Conservation (phyloP, 1,140 invertebrate species). For the Copidosoma floridanum region DNA sequence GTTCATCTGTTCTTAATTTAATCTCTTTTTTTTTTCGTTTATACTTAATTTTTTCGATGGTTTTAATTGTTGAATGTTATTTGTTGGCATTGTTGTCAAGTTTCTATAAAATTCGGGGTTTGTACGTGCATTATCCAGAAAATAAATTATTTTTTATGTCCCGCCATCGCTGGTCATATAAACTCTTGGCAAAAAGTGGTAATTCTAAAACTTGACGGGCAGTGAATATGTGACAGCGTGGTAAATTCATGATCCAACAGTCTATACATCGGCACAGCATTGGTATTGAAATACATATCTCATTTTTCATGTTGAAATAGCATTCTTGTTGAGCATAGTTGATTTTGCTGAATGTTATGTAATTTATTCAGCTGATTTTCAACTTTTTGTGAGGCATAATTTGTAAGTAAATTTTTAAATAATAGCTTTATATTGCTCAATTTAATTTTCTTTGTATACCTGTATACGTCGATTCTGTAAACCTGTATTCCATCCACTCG, state of each 20-base stretch:
- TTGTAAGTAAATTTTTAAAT: not conserved
- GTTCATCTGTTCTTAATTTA: too few species aligned
- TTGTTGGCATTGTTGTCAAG: too few species aligned
- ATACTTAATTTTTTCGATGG: not conserved
- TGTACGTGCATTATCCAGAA: not conserved
- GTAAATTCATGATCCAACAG: not conserved
- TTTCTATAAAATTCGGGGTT: not conserved
- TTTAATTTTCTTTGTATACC: not conserved
- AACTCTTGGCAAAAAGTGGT: not conserved
- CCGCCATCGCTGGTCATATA: constrained; percentile 14
- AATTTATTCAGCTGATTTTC: not conserved
- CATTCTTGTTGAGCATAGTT: not conserved
- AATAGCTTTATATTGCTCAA: not conserved
- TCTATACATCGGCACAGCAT: not conserved
- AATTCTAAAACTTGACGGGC: not conserved
- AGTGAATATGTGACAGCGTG: constrained; percentile 9
- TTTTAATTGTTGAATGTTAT: too few species aligned
- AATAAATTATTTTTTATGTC: not conserved
- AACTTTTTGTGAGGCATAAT: not conserved
- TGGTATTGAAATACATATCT: not conserved
- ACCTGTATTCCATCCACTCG: not conserved
- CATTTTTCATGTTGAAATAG: not conserved
- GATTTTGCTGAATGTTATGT: not conserved
- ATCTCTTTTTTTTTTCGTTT: too few species aligned
- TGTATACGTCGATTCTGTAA: not conserved